These are phyloP conservation scores for crab-eating macaque (Macaca fascicularis) DNA, from an alignment of 2,113 vertebrate genomes.

Conservation along the genomic window DNA sequence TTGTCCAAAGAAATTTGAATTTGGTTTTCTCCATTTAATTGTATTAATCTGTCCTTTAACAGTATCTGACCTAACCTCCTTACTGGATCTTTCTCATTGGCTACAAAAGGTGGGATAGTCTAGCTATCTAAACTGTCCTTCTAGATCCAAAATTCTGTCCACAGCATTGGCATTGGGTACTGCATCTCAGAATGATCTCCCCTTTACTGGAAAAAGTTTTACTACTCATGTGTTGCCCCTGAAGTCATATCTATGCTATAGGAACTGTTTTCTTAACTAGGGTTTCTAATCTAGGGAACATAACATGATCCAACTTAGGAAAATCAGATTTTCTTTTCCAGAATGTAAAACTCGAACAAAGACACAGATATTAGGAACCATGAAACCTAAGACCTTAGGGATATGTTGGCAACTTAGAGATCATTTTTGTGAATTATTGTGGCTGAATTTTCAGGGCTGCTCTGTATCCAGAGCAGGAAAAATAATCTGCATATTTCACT, in stretches of 20 bases:
- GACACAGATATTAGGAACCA: background rate
- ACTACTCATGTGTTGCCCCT: fast-evolving
- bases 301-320: background rate
- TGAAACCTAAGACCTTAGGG: background rate
- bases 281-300: background rate
- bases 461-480: background rate
- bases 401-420: background rate
- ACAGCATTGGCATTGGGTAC: background rate
- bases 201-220: background rate
- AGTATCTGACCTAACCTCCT: background rate
- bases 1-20: background rate
- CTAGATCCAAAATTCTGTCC: background rate
- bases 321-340: background rate
- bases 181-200: background rate
- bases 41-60: background rate
- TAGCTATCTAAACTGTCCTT: background rate
- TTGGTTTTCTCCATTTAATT: background rate
- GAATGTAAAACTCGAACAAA: background rate
- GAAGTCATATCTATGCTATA: too few relatives aligned
- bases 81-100: background rate
- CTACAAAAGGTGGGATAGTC: background rate
- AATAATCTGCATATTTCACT: background rate
- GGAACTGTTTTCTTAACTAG: background rate
- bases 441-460: background rate
- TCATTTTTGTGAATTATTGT: background rate